Evolutionary conservation across 1,140 invertebrate species (phyloP), one percentile per base, ranked within the genome.

Genomic region (Uloborus diversus): DNA sequence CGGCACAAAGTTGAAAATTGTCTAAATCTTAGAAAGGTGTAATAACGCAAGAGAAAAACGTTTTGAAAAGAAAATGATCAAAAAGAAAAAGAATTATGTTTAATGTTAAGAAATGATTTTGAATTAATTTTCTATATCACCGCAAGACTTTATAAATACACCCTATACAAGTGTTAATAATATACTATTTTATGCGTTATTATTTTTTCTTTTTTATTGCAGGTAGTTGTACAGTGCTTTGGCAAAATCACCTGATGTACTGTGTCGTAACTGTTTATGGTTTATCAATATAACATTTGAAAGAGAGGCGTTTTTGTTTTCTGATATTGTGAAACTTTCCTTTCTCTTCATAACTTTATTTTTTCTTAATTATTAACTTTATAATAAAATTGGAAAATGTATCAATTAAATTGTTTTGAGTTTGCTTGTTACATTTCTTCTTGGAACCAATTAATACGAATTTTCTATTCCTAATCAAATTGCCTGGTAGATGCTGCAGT

Each of bases 211-310:
- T 33, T 81, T n/a, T n/a, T n/a, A n/a, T n/a, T n/a, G n/a, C n/a
- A 89, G 87, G 88, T 13, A 95, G 94, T 82, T 98, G 96, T 87
- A 99, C 96, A 0, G 95, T 99, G 3, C 94, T 96, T 85, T 99
- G 97, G 96, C 96, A 99, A 85, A 99, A 99, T 86, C 98, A 98
- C 88, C 96, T 94, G 25, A 97, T 99, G 94, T 98, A 97, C 86
- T 98, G 96, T 87, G 97, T 99, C 84, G 94, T 95, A 33, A 96
- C 94, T 75, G 93, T 98, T 32, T 97, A 96, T 88, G 96, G 94
- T 28, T 85, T 96, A 32, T 92, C 94, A n/a, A 90, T 95, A 81
- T 95, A 91, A 91, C 11, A 53, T 20, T 9, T 9, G 14, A n/a
- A 13, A 2, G 28, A 27, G 1, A 30, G 14, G 30, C 14, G 14